Base-by-base conservation (phyloP, 2,888 invertebrate species). In the Sceliomorpha sp. region DNA sequence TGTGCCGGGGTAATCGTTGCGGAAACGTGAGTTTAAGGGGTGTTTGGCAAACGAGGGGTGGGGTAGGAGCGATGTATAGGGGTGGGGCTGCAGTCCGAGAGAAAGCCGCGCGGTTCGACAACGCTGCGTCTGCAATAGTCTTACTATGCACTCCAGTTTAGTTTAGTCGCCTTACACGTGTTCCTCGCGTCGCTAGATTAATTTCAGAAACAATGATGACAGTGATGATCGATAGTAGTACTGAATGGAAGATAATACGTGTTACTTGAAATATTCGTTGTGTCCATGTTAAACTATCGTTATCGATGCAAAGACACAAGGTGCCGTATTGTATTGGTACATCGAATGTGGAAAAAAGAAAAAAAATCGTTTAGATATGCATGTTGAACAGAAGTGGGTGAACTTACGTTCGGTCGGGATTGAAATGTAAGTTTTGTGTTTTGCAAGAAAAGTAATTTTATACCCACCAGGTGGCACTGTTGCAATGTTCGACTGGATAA, bases 81-180 rank as follows among this genome's bases (percentile, higher is more conserved):
- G 56, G 64, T 53, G 62, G 60, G 67, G 48, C 20, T 26, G 27
- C 17, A 55, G 42, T 13, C 37, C 8, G 17, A 40, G 36, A 32
- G 12, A 56, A 44, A 50, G 56, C 50, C 24, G 14, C 14, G 40
- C 50, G 40, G 24, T 50, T 17, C n/a, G 26, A 14, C 56, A 51
- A 27, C 60, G 72, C 70, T 72, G 71, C 74, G 72, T 68, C 68
- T 73, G 74, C 73, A 72, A 75, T 77, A 83, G 83, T 83, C 80
- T 77, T 72, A 72, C 78, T 72, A 77, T 82, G 78, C 80, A 80
- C 78, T 79, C 78, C 79, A 80, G 70, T 72, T 53, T 44, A 26
- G 53, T 34, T 47, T 37, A 42, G 53, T 42, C 62, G 53, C 17
- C 31, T 36, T 40, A 13, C 50, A 45, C 64, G 42, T 64, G 50